These are phyloP conservation scores for Pantelozetes paolii DNA, from an alignment of 2,888 invertebrate species.

Conservation along the genomic window DNA sequence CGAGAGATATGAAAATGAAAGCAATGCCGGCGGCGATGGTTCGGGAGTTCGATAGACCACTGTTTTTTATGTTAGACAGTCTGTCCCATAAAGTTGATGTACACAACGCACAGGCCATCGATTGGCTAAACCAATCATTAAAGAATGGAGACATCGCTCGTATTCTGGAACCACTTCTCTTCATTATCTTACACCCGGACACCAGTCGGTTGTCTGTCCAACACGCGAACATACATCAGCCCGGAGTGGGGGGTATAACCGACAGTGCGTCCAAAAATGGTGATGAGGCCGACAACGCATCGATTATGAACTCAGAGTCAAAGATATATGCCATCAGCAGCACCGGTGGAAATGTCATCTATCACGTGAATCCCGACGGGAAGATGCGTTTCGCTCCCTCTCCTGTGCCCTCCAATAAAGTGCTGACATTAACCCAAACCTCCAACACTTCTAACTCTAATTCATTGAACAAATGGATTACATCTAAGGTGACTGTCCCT, in stretches of 20 bases:
- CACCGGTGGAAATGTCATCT: constrained; percentile 68
- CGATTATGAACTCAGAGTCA: constrained; percentile 50
- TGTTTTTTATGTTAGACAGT: constrained; percentile 69
- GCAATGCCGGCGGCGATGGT: constrained; percentile 51
- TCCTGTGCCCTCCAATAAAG: constrained; percentile 54
- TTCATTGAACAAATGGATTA: constrained; percentile 53
- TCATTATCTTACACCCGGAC: constrained; percentile 69
- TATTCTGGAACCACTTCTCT: constrained; percentile 69
- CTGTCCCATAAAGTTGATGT: constrained; percentile 61
- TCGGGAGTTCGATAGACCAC: constrained; percentile 57
- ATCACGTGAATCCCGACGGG: constrained; percentile 53
- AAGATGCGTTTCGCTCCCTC: constrained; percentile 45
- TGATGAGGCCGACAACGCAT: constrained; percentile 38
- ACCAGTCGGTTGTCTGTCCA: constrained; percentile 77
- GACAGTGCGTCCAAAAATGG: constrained; percentile 14
- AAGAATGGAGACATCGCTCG: constrained; percentile 71
- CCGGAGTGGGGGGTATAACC: background rate
- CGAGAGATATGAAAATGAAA: constrained; percentile 60
- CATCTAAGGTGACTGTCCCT: constrained; percentile 49
- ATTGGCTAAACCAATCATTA: constrained; percentile 67
- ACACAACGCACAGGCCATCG: constrained; percentile 63
- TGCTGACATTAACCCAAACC: constrained; percentile 57
- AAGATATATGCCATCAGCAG: constrained; percentile 77
- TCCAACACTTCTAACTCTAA: constrained; percentile 46
- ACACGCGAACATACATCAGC: constrained; percentile 56